Conservation (phyloP, 2,888 invertebrate species). For the Nomada lathburiana region DNA sequence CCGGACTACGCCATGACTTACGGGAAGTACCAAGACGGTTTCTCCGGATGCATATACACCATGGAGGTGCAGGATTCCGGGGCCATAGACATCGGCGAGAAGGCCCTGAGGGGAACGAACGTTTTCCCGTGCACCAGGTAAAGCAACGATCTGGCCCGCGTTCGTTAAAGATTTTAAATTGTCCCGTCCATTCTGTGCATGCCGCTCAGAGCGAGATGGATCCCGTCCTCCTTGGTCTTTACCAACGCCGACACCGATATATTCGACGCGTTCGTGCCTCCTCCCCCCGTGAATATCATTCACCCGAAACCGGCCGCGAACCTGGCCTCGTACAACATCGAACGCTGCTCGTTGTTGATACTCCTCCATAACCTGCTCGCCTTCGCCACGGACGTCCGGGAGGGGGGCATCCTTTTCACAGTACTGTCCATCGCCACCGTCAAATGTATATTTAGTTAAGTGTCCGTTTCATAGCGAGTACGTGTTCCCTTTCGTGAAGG, state of each 20-base stretch:
- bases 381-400: slow-evolving; percentile 72
- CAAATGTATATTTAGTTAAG: slow-evolving; percentile 61
- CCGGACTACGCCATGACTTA: slow-evolving; percentile 91
- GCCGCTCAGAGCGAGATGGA: slow-evolving; percentile 86
- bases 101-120: slow-evolving; percentile 91
- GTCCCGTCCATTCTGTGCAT: not conserved
- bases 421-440: slow-evolving; percentile 59
- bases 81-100: slow-evolving; percentile 89
- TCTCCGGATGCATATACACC: slow-evolving; percentile 93
- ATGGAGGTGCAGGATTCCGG: slow-evolving; percentile 90
- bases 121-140: slow-evolving; percentile 93
- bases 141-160: slow-evolving; percentile 69
- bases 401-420: slow-evolving; percentile 61
- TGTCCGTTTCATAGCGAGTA: slow-evolving; percentile 14
- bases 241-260: slow-evolving; percentile 86
- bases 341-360: slow-evolving; percentile 71
- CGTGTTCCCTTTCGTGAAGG: slow-evolving; percentile 8
- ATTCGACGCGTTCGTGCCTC: slow-evolving; percentile 89
- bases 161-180: not conserved
- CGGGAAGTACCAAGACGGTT: slow-evolving; percentile 89
- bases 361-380: slow-evolving; percentile 73
- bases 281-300: slow-evolving; percentile 89
- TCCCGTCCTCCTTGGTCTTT: slow-evolving; percentile 88
- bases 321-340: slow-evolving; percentile 73
- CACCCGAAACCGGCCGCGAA: slow-evolving; percentile 87